Base-by-base conservation (phyloP, 2,888 invertebrate species). In the Mechanitis messenoides region DNA sequence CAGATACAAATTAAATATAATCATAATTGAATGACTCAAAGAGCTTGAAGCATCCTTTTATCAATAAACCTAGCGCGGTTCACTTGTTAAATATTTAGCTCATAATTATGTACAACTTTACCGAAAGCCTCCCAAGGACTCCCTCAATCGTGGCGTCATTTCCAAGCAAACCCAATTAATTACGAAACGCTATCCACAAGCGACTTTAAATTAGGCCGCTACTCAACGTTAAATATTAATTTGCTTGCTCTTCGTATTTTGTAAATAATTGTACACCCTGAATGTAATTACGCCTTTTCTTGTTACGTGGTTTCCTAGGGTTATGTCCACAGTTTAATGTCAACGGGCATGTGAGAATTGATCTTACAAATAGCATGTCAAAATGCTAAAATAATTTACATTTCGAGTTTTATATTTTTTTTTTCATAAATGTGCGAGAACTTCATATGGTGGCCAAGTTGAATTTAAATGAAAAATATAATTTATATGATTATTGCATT, bases 141-240 rank as follows among this genome's bases (percentile, higher is more conserved):
- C 59, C 50, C 58, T 54, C 60, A 56, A 63, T 53, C 63, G 60
- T 55, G 59, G 47, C 59, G 60, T 62, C 61, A 60, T 63, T 61
- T 65, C 56, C 46, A 63, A 64, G 58, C 60, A 63, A 65, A 68
- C 64, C 60, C 64, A 68, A 66, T 68, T 65, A 68, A 63, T 66
- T 66, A 62, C 50, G 58, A 57, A 64, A 61, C 31, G 61, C 55
- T 58, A 58, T 62, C 58, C 58, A 58, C 58, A 47, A 54, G 46
- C 46, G 61, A 47, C 61, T 61, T 62, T 54, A 62, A 62, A 62
- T 58, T 58, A 62, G 62, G 66, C 64, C 58, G 62, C 62, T 65
- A 60, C 60, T 63, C 54, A 54, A 63, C 60, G 58, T 65, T 63
- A 61, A 60, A 61, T 63, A 63, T 65, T 63, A 65, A 62, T 63